Conservation (phyloP, 2,888 invertebrate genomes). For the Drosophila borealis region DNA sequence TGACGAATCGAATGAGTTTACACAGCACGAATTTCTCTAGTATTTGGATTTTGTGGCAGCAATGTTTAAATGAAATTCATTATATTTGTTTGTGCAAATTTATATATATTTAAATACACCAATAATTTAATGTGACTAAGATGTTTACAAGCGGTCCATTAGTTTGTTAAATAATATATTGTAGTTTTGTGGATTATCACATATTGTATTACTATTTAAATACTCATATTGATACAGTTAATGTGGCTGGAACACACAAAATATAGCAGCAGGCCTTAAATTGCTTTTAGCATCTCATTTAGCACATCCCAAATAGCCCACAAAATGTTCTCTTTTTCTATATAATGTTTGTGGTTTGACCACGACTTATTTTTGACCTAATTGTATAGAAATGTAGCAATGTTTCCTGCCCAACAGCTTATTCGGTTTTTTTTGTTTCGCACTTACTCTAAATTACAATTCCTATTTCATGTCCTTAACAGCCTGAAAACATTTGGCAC, state of each 20-base stretch:
- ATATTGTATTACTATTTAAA: conserved; percentile 4
- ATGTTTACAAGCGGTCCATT: conserved; percentile 2
- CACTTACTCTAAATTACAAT: not conserved
- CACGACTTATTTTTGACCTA: too few species aligned
- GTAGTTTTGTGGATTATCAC: too few species aligned
- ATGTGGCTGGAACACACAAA: too few species aligned
- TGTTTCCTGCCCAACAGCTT: not conserved
- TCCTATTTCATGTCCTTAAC: too few species aligned
- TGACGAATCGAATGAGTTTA: not conserved
- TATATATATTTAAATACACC: not conserved
- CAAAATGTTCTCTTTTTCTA: too few species aligned
- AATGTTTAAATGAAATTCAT: not conserved
- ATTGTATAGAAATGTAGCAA: too few species aligned
- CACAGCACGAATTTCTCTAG: not conserved
- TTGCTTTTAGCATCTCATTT: too few species aligned
- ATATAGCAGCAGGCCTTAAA: too few species aligned
- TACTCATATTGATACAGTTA: too few species aligned
- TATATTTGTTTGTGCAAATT: not conserved
- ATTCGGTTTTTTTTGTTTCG: not conserved
- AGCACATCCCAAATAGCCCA: too few species aligned
- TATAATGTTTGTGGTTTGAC: too few species aligned
- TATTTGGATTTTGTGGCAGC: conserved; percentile 2
- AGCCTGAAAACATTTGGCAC: conserved; percentile 15
- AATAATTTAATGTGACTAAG: conserved; percentile 2
- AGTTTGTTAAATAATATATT: not conserved